Evolutionary conservation across 2,797 vertebrate species (phyloP).

Genomic region (Spatula clypeata): DNA sequence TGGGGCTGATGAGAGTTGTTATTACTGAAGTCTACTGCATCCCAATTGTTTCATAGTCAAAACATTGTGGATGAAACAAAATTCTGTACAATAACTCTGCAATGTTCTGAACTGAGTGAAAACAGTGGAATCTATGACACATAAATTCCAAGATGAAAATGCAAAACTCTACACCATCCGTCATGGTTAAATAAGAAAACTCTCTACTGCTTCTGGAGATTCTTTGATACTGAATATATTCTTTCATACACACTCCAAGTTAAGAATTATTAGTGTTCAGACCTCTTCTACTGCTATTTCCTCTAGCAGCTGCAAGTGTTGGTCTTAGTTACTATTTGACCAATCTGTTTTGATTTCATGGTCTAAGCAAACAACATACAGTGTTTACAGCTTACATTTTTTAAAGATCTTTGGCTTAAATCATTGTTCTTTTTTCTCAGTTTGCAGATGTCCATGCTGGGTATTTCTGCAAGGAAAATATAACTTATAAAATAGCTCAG

Average conservation of each 20-base stretch:
- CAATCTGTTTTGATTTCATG: not conserved
- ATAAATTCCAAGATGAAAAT: not conserved
- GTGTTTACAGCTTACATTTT: not conserved
- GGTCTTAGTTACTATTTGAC: constrained; percentile 1
- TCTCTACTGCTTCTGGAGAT: not conserved
- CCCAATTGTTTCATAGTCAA: not conserved
- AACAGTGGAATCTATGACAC: not conserved
- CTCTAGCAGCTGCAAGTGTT: not conserved
- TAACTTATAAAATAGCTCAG: constrained; percentile 19
- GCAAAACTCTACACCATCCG: not conserved
- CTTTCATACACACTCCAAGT: not conserved
- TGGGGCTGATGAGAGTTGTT: not conserved
- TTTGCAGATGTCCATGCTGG: not conserved
- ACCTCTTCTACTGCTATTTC: not conserved
- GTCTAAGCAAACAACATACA: not conserved
- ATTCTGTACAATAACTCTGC: not conserved
- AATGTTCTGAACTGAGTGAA: not conserved
- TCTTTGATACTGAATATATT: not conserved
- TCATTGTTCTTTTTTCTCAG: not conserved
- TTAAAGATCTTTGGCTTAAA: not conserved
- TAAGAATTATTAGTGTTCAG: not conserved
- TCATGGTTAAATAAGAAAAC: not conserved
- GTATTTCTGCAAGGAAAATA: constrained; percentile 19
- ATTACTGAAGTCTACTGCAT: not conserved
- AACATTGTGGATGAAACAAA: not conserved